These are phyloP conservation scores for Nymphalis c-album DNA, from an alignment of 2,888 invertebrate genomes.

Conservation along the genomic window DNA sequence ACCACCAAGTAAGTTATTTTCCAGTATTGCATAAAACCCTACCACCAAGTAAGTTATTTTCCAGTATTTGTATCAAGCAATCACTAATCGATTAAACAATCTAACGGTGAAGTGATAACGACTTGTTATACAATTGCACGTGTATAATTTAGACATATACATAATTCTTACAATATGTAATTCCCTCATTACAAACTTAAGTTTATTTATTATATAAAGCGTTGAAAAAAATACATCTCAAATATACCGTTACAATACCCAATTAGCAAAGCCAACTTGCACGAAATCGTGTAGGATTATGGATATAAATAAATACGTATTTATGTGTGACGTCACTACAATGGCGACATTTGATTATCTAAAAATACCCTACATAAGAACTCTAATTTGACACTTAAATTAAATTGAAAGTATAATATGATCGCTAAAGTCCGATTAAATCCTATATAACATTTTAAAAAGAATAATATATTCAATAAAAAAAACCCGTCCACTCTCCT, in stretches of 20 bases:
- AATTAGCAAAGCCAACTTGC: background rate
- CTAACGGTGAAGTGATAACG: no score
- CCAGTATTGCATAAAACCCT: no score
- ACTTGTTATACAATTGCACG: no score
- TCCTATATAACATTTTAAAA: background rate
- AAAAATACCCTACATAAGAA: background rate
- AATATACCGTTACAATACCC: background rate
- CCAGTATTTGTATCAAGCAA: no score
- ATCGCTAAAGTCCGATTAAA: background rate
- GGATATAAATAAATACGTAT: background rate
- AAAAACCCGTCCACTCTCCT: constrained; percentile 3
- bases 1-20: no score
- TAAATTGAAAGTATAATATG: background rate
- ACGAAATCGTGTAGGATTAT: background rate
- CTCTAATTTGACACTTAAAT: background rate
- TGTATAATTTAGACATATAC: no score
- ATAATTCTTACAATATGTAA: no score
- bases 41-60: no score
- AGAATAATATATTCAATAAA: constrained; percentile 3
- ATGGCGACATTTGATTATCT: background rate
- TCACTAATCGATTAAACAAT: no score
- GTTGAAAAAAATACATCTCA: background rate
- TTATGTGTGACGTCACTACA: background rate
- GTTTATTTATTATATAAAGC: background rate
- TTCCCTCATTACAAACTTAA: background rate